Conservation (phyloP, 2,113 vertebrate species). For the Seriola quinqueradiata region DNA sequence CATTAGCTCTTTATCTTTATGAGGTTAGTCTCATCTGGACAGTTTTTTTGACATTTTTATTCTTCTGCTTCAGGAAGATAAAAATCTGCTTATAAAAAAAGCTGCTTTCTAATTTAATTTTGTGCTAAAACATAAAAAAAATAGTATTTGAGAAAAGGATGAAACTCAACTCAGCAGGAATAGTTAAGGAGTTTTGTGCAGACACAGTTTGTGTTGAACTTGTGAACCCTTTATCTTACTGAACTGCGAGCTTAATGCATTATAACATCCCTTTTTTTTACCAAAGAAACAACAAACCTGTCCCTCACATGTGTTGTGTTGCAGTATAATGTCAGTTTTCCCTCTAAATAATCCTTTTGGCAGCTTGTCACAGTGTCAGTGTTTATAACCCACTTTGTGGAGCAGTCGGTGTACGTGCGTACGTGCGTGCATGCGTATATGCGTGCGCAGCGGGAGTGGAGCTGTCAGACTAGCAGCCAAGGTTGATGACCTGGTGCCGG, state of each 20-base stretch:
- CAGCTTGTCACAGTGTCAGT: slow-evolving; percentile 11
- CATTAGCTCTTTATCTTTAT: neutral
- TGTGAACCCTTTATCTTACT: neutral
- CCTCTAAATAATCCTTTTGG: slow-evolving; percentile 29
- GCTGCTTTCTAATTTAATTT: neutral
- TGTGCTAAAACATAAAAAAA: no score
- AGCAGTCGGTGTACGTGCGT: neutral
- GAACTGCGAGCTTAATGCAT: neutral
- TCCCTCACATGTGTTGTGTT: neutral
- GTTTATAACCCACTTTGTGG: slow-evolving; percentile 16
- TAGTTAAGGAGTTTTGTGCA: neutral
- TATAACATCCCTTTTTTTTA: neutral
- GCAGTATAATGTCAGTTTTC: slow-evolving; percentile 14
- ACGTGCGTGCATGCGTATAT: neutral
- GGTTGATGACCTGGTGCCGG: slow-evolving; percentile 55
- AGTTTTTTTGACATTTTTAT: neutral
- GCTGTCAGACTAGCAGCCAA: slow-evolving; percentile 51
- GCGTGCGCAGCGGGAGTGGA: neutral
- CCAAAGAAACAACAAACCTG: neutral
- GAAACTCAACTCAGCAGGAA: neutral
- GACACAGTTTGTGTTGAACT: neutral
- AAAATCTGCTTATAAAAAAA: neutral
- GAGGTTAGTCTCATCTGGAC: neutral
- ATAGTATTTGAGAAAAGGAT: no score
- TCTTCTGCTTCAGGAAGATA: neutral